A percentile compares a stretch with the other conserved stretches of the same genome.
phyloP scores from a whole-genome alignment of 1,140 invertebrate genomes.

The Spodoptera frugiperda region DNA sequence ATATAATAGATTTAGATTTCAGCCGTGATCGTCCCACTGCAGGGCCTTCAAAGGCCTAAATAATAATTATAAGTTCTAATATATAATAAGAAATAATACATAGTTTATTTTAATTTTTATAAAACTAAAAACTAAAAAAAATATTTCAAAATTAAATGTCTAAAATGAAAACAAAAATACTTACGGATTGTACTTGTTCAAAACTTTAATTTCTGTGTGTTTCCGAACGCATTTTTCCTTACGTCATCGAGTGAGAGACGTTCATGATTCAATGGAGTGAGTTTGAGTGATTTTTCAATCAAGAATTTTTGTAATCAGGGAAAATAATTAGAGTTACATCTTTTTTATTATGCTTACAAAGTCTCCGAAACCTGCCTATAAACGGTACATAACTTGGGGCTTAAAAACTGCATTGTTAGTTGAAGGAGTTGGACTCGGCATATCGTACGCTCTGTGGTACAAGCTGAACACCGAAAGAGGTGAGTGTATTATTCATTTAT shows the following conservation, averaged over 20 bases:
- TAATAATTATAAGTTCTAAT: no score
- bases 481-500: conserved; percentile 79
- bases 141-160: no score
- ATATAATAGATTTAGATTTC: no score
- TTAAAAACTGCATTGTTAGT: conserved; percentile 84
- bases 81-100: no score
- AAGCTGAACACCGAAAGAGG: conserved; percentile 88
- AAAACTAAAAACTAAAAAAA: no score
- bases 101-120: no score
- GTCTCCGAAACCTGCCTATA: conserved; percentile 84
- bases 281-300: conserved; percentile 4
- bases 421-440: conserved; percentile 86
- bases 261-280: conserved; percentile 49
- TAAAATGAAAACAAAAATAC: no score
- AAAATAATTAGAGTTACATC: conserved; percentile 27
- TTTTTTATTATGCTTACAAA: conserved; percentile 87
- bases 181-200: no score
- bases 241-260: conserved; percentile 65
- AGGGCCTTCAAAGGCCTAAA: no score
- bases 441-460: conserved; percentile 87
- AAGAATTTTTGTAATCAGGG: conserved; percentile 14
- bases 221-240: conserved; percentile 52
- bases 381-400: conserved; percentile 84
- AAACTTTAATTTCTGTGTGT: not conserved
- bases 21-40: no score